Conservation (phyloP, 2,797 vertebrate species). For the Urocyon cinereoargenteus region DNA sequence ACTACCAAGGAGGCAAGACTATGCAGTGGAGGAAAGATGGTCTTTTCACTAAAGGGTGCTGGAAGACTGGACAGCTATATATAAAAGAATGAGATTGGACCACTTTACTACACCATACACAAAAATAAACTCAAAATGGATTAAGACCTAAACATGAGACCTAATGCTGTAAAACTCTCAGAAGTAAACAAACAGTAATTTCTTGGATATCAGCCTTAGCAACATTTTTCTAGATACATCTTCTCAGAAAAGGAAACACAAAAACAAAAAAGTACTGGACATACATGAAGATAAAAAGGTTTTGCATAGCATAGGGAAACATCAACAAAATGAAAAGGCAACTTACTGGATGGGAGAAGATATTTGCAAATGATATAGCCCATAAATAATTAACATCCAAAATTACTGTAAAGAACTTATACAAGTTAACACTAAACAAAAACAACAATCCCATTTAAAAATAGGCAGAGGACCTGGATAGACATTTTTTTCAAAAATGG, state of each 20-base stretch:
- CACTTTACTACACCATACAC: not conserved
- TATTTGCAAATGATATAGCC: not conserved
- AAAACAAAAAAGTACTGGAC: not conserved
- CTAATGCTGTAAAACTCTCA: not conserved
- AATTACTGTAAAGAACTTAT: not conserved
- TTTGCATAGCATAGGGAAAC: not conserved
- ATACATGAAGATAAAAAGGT: not conserved
- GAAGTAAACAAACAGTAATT: not conserved
- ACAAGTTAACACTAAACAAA: not conserved
- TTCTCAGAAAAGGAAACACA: not conserved
- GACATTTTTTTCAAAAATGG: not conserved
- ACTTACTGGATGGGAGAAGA: not conserved
- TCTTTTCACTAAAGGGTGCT: not conserved
- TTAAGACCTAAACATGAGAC: not conserved
- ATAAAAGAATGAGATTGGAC: not conserved
- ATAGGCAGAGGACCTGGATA: not conserved
- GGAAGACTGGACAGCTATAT: not conserved
- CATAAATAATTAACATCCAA: not conserved
- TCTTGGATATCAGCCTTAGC: not conserved
- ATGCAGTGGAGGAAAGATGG: not conserved
- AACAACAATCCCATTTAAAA: not conserved
- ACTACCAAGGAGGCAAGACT: not conserved
- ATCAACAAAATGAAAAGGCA: not conserved
- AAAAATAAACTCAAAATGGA: not conserved
- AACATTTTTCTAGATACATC: not conserved